phyloP scores from a whole-genome alignment of 2,113 vertebrate species.

The Azemiops feae region DNA sequence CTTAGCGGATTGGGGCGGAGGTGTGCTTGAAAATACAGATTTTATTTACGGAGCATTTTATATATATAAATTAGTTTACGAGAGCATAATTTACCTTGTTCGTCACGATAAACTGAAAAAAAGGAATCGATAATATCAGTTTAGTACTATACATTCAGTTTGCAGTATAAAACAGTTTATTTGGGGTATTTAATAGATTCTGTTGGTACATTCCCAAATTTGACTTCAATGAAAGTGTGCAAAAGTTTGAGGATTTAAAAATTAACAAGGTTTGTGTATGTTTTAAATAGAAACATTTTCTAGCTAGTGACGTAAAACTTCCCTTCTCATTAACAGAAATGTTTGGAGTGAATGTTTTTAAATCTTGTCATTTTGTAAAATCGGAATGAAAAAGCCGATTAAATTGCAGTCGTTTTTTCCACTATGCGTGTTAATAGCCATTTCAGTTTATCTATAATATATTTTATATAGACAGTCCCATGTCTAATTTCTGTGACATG shows the following conservation, averaged over 20 bases:
- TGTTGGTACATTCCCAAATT: background rate
- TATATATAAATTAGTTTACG: conserved; percentile 24
- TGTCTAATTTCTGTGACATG: background rate
- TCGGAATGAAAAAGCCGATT: conserved; percentile 38
- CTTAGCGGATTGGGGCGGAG: background rate
- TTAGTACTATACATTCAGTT: conserved; percentile 37
- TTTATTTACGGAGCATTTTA: conserved; percentile 43
- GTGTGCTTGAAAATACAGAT: conserved; percentile 20
- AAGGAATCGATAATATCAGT: conserved; percentile 31
- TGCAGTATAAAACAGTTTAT: conserved; percentile 39
- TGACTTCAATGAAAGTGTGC: conserved; percentile 2
- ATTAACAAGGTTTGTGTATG: background rate
- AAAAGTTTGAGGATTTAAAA: background rate
- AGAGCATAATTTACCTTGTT: conserved; percentile 17
- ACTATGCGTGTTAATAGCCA: conserved; percentile 45
- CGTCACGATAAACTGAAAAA: conserved; percentile 39
- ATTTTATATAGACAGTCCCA: conserved; percentile 21
- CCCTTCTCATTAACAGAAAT: background rate
- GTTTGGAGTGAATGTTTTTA: conserved; percentile 33
- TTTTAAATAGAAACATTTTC: background rate
- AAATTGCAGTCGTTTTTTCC: conserved; percentile 31
- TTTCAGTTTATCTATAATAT: conserved; percentile 32
- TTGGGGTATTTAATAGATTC: conserved; percentile 20
- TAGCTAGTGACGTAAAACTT: background rate
- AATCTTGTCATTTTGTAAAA: conserved; percentile 19